These are phyloP conservation scores for Triplophysa tibetana DNA, from an alignment of 2,113 vertebrate species.

Conservation along the genomic window DNA sequence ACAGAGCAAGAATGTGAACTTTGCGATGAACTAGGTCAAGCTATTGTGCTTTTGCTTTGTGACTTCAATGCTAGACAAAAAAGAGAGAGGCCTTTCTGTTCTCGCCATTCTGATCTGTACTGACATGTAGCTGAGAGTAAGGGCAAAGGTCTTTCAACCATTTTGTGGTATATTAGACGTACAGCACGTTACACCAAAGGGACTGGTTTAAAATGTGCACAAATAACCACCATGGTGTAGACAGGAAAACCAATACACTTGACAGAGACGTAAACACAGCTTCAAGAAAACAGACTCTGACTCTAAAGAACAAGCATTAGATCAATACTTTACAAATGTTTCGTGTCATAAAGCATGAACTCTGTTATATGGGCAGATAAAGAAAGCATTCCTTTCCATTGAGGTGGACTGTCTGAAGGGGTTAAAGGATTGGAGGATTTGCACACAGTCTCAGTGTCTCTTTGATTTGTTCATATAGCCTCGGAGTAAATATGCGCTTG, in stretches of 20 bases:
- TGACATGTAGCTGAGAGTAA: neutral
- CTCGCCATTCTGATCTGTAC: neutral
- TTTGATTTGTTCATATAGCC: constrained; percentile 49
- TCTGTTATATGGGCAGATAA: neutral
- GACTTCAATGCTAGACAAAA: neutral
- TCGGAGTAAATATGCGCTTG: constrained; percentile 40
- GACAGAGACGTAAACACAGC: neutral
- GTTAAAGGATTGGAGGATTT: constrained; percentile 43
- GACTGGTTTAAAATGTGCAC: neutral
- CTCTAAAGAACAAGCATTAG: neutral
- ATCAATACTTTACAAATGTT: too few relatives aligned
- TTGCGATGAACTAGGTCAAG: constrained; percentile 19
- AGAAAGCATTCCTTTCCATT: constrained; percentile 47
- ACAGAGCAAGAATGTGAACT: constrained; percentile 21
- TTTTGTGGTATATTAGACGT: neutral
- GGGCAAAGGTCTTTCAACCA: constrained; percentile 8
- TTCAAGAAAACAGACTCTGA: neutral
- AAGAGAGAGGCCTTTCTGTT: neutral
- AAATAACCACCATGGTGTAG: constrained; percentile 20
- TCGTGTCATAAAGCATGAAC: neutral
- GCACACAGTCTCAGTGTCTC: constrained; percentile 12
- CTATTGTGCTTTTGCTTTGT: constrained; percentile 9
- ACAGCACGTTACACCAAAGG: neutral
- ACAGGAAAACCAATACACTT: constrained; percentile 56
- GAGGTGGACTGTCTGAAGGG: constrained; percentile 31